These are phyloP conservation scores for Silurus aristotelis DNA, from an alignment of 2,797 vertebrate species.

Conservation along the genomic window DNA sequence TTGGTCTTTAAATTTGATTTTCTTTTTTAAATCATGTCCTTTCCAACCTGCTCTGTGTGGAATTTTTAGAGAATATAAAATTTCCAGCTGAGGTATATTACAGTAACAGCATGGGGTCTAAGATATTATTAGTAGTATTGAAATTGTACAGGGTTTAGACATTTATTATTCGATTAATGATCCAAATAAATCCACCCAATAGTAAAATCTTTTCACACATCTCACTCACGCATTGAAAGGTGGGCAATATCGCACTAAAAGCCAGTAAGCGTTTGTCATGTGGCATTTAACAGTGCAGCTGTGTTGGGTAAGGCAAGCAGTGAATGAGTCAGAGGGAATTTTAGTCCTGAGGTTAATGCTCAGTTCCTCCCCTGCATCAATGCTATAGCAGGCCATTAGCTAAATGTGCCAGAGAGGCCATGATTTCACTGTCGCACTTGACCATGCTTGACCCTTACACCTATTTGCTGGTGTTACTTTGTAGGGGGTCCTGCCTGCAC, in stretches of 20 bases:
- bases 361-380: constrained; percentile 28
- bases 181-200: not conserved
- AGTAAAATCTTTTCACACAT: constrained; percentile 10
- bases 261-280: not conserved
- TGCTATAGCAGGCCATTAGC: constrained; percentile 34
- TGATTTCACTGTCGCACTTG: constrained; percentile 21
- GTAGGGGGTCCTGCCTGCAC: too few relatives aligned
- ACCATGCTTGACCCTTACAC: constrained; percentile 28
- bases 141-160: not conserved
- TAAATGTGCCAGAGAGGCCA: constrained; percentile 32
- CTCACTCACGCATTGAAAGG: not conserved
- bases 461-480: not conserved
- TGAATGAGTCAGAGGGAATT: constrained; percentile 44
- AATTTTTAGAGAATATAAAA: not conserved
- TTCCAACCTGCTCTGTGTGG: not conserved
- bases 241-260: not conserved
- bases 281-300: constrained; percentile 35
- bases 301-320: constrained; percentile 12
- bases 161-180: not conserved
- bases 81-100: not conserved
- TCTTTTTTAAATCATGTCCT: too few relatives aligned
- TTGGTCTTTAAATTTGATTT: not conserved
- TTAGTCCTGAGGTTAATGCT: constrained; percentile 22
- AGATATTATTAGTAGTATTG: not conserved
- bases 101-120: not conserved